These are phyloP conservation scores for Porites rus DNA, from an alignment of 92 coral and sea anemone species.

Conservation along the genomic window DNA sequence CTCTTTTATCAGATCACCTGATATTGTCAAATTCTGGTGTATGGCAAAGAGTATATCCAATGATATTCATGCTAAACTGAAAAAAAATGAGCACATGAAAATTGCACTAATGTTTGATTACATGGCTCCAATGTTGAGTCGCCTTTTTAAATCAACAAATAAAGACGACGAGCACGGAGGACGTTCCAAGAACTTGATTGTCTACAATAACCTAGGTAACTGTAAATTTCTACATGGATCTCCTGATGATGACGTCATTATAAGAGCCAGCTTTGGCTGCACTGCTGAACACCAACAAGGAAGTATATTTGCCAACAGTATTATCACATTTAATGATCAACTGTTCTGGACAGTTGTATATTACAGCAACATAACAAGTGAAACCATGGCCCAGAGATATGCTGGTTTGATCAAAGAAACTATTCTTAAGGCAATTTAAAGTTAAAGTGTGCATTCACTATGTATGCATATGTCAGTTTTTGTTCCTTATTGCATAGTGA, in stretches of 20 bases:
- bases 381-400: neutral
- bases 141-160: neutral
- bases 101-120: neutral
- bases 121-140: neutral
- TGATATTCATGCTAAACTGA: conserved; percentile 2
- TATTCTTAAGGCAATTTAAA: conserved; percentile 7
- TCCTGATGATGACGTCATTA: conserved; percentile 11
- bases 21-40: conserved; percentile 4
- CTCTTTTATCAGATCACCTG: neutral
- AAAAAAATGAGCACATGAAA: conserved; percentile 4
- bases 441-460: too few relatives aligned
- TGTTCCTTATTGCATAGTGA: too few relatives aligned
- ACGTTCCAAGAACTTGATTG: neutral
- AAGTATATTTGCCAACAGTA: neutral
- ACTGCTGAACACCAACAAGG: conserved; percentile 15
- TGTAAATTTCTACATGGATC: conserved; percentile 24
- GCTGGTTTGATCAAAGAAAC: conserved; percentile 6
- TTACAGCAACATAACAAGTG: conserved; percentile 6
- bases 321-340: neutral
- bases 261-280: conserved; percentile 22
- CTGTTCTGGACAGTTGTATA: conserved; percentile 11
- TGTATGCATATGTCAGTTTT: too few relatives aligned
- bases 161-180: neutral
- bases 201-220: conserved; percentile 11
- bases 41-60: neutral